Conservation (phyloP, 2,113 vertebrate genomes). For the Oreochromis aureus region DNA sequence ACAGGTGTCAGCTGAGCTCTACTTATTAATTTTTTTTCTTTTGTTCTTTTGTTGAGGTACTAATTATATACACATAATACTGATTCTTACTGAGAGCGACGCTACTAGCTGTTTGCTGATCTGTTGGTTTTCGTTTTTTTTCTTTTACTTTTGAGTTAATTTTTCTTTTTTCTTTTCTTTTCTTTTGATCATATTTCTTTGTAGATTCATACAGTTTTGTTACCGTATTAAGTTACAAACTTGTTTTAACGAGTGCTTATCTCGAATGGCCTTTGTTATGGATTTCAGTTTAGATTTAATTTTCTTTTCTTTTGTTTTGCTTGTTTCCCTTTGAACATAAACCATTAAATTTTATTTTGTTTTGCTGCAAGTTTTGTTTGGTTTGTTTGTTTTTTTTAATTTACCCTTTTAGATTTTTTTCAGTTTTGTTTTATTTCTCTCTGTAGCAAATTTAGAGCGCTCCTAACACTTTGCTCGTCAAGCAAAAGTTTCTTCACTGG, state of each 20-base stretch:
- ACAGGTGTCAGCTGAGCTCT: neutral
- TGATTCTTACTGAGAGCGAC: neutral
- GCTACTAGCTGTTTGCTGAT: neutral
- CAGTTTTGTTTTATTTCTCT: slow-evolving; percentile 1
- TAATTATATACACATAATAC: slow-evolving; percentile 7
- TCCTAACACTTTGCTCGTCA: neutral
- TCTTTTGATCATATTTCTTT: slow-evolving; percentile 15
- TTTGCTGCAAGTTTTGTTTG: slow-evolving; percentile 92
- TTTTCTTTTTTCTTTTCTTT: slow-evolving; percentile 5
- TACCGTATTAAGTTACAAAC: slow-evolving; percentile 43
- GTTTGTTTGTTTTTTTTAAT: slow-evolving; percentile 74
- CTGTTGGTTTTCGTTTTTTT: slow-evolving; percentile 3
- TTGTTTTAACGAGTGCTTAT: slow-evolving; percentile 77
- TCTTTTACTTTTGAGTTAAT: neutral
- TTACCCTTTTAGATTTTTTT: neutral
- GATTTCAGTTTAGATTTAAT: slow-evolving; percentile 80
- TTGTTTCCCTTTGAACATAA: slow-evolving; percentile 86
- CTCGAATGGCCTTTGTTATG: slow-evolving; percentile 82
- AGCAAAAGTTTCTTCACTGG: neutral
- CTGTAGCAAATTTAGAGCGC: neutral
- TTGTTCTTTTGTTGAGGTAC: slow-evolving; percentile 22
- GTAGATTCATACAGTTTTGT: slow-evolving; percentile 27
- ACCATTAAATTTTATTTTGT: slow-evolving; percentile 99
- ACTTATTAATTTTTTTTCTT: slow-evolving; percentile 5
- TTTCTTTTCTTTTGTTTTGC: slow-evolving; percentile 83